Conservation (phyloP, 2,797 vertebrate species). For the Masticophis lateralis region DNA sequence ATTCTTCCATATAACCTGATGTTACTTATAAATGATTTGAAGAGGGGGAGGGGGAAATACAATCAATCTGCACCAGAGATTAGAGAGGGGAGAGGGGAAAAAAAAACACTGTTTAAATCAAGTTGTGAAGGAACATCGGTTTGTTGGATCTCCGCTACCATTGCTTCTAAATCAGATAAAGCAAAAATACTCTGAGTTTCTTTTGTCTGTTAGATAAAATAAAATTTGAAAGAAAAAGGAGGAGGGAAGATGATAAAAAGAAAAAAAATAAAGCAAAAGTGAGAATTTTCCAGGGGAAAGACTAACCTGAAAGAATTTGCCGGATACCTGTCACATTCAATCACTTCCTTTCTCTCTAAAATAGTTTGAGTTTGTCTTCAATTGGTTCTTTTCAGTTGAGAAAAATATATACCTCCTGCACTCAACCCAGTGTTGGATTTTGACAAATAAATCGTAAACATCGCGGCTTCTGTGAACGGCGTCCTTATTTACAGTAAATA, state of each 20-base stretch:
- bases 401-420: slow-evolving; percentile 3
- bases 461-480: slow-evolving; percentile 16
- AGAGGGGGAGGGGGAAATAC: slow-evolving; percentile 24
- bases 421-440: slow-evolving; percentile 30
- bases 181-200: slow-evolving; percentile 48
- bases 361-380: slow-evolving; percentile 55
- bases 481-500: slow-evolving; percentile 8
- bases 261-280: not conserved
- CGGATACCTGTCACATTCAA: slow-evolving; percentile 39
- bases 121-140: slow-evolving; percentile 32
- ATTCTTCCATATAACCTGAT: slow-evolving; percentile 35
- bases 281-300: slow-evolving; percentile 34
- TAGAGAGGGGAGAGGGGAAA: slow-evolving; percentile 10
- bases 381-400: slow-evolving; percentile 49
- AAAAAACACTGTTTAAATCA: slow-evolving; percentile 41
- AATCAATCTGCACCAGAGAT: slow-evolving; percentile 38
- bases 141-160: slow-evolving; percentile 45
- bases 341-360: slow-evolving; percentile 23
- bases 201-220: slow-evolving; percentile 40
- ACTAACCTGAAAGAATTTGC: slow-evolving; percentile 38
- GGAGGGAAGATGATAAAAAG: not conserved
- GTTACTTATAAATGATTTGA: slow-evolving; percentile 41
- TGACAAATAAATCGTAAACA: slow-evolving; percentile 34
- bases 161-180: slow-evolving; percentile 45
- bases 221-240: not conserved